Evolutionary conservation across 2,113 vertebrate species (phyloP), one percentile per base, ranked within the genome.

Genomic region (Desmodus rotundus): DNA sequence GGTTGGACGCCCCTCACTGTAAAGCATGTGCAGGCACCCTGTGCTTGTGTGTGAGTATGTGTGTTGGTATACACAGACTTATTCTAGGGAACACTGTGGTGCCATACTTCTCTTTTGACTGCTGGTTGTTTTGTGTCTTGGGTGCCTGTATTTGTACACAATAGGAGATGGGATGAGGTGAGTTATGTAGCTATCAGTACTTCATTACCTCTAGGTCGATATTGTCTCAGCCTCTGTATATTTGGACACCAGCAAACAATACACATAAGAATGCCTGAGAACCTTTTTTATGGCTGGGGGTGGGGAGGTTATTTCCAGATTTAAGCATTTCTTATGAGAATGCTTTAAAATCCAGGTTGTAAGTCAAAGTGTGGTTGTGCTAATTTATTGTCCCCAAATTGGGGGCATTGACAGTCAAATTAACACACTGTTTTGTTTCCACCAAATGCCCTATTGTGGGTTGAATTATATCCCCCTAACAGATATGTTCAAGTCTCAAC

Each of bases 171-270:
- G 41, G 26, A 26, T 52, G 36, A 74, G 72, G 33, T n/a, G 58
- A 91, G 45, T 72, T 73, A 33, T 31, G 4, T 16, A 41, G 45
- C 41, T 82, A 17, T 61, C 33, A 72, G 43, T 11, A 65, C 74
- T 93, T 93, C 45, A 73, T 58, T 80, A 87, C 14, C 22, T 81
- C n/a, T 89, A 22, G 45, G 7, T 87, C 13, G 11, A 92, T 93
- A 81, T 31, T 33, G 58, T 89, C 80, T 91, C 38, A n/a, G 20
- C 6, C 31, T 94, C 92, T 76, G 22, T 84, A 8, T 85, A 54
- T 93, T 96, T 94, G 93, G 84, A 82, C 33, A 54, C 36, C 6
- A 77, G 72, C 7, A 77, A 90, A 95, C 31, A 87, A 72, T 28
- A 20, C 52, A 78, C 41, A 47, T 28, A 65, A 22, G 72, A 81